Base-by-base conservation (phyloP, 1,140 invertebrate species). In the Listronotus bonariensis region DNA sequence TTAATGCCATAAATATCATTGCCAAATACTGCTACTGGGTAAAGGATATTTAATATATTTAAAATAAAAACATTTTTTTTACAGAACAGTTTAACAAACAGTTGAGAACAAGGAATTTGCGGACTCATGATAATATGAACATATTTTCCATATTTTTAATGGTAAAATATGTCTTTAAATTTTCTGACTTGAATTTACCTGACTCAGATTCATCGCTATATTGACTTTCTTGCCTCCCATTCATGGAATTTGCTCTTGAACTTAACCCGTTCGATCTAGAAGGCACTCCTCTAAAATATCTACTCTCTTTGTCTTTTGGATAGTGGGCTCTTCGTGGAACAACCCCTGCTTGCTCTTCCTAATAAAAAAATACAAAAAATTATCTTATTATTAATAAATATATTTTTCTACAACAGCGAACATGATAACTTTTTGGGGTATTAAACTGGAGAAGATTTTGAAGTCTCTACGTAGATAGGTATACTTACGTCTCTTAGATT, bases 401-500 rank as follows among this genome's bases (percentile, higher is more conserved):
- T n/a, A n/a, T n/a, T n/a, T n/a, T n/a, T n/a, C n/a, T n/a, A n/a
- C n/a, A n/a, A n/a, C n/a, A n/a, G n/a, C n/a, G n/a, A n/a, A n/a
- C n/a, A n/a, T n/a, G n/a, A n/a, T n/a, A n/a, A n/a, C n/a, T n/a
- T n/a, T n/a, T n/a, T n/a, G n/a, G n/a, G n/a, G n/a, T n/a, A n/a
- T n/a, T n/a, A n/a, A n/a, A n/a, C 26, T 26, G 12, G 6, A 56
- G 52, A 15, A 38, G 66, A 12, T 10, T 14, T 48, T 1, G 1
- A 48, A 54, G 4, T 38, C 17, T 49, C 38, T 60, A 15, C 15
- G n/a, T n/a, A n/a, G n/a, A n/a, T 40, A 12, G 11, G 11, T 14
- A 40, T 54, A 84, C 89, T 92, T 80, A 96, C 95, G 81, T 97
- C 95, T 85, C 95, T 84, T 82, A 99, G 88, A 77, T 97, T 95